Evolutionary conservation across 2,797 vertebrate species (phyloP).

Genomic region (Enteromius unitaeniatus): DNA sequence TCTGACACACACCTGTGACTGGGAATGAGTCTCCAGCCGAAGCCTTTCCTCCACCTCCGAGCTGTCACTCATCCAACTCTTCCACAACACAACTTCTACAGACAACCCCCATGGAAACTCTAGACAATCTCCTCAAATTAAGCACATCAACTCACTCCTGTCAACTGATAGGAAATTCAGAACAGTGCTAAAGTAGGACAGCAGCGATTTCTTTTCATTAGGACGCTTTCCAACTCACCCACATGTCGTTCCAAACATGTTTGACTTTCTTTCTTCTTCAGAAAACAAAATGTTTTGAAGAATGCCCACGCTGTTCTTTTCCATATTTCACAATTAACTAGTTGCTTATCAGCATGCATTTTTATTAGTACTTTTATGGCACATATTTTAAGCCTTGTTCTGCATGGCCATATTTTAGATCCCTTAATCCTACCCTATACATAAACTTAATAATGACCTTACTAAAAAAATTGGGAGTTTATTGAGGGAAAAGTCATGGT

Average conservation of each 20-base stretch:
- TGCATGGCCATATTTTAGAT: neutral
- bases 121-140: conserved; percentile 46
- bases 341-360: neutral
- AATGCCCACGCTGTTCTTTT: conserved; percentile 6
- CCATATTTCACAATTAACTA: neutral
- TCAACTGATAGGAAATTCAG: conserved; percentile 17
- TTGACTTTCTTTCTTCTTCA: neutral
- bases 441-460: neutral
- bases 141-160: conserved; percentile 28
- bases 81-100: conserved; percentile 21
- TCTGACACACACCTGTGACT: conserved; percentile 63
- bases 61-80: conserved; percentile 55
- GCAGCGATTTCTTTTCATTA: conserved; percentile 22
- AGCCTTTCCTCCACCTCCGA: conserved; percentile 37
- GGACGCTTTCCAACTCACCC: conserved; percentile 12
- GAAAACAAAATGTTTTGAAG: neutral
- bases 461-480: neutral
- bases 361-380: neutral
- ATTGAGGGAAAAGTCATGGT: neutral
- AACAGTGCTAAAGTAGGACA: conserved; percentile 31
- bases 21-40: conserved; percentile 48
- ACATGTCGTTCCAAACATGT: conserved; percentile 7
- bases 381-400: neutral
- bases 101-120: conserved; percentile 32
- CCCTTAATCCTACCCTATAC: neutral